A percentile compares a stretch with the other conserved stretches of the same genome.
phyloP scores from a whole-genome alignment of 1,140 invertebrate species.

The Protaetia brevitarsis region DNA sequence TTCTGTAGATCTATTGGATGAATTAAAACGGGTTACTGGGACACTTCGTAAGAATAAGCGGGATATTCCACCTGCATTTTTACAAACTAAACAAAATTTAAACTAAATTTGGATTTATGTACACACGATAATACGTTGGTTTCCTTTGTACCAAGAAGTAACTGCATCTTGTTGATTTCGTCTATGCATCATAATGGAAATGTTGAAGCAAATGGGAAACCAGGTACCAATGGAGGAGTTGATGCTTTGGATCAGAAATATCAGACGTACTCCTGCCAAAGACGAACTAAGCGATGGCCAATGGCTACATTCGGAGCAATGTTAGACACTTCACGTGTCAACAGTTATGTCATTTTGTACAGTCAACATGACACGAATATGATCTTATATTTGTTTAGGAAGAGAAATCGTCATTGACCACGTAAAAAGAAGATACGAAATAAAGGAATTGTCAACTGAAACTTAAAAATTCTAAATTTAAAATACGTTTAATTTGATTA shows the following conservation, averaged over 20 bases:
- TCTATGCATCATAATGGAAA: constrained; percentile 18
- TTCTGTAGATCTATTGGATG: constrained; percentile 10
- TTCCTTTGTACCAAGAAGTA: constrained; percentile 22
- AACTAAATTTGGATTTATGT: constrained; percentile 27
- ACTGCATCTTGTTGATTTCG: neutral
- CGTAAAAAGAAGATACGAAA: constrained; percentile 31
- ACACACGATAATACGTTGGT: constrained; percentile 30
- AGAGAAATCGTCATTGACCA: neutral
- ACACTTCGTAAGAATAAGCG: constrained; percentile 16
- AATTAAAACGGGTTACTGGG: constrained; percentile 9
- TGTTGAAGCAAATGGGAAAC: constrained; percentile 19
- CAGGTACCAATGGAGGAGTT: constrained; percentile 42
- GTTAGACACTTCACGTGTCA: constrained; percentile 27
- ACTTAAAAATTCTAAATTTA: no score
- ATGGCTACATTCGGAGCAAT: constrained; percentile 46
- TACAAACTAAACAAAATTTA: no score
- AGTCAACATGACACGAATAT: neutral
- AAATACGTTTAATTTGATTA: no score
- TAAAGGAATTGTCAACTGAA: constrained; percentile 46
- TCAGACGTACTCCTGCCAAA: constrained; percentile 39
- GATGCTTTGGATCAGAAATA: constrained; percentile 46
- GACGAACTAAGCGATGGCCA: constrained; percentile 45
- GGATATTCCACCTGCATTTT: neutral
- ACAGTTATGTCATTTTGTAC: constrained; percentile 35
- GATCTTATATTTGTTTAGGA: neutral